A percentile compares a stretch with the other conserved stretches of the same genome.
Evolutionary conservation across 2,113 vertebrate species (phyloP).

Genomic region (Ovibos moschatus): DNA sequence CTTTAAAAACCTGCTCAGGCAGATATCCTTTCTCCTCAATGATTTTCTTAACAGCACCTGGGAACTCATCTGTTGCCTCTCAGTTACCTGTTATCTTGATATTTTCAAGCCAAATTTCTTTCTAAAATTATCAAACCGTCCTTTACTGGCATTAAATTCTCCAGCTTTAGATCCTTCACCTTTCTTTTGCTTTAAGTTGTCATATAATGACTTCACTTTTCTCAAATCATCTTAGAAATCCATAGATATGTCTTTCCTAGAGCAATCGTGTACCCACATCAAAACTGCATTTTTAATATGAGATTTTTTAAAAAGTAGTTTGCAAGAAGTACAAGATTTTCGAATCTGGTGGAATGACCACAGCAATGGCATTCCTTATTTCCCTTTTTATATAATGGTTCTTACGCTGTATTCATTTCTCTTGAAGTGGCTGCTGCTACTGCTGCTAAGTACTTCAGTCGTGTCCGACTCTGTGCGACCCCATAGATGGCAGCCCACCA

Average conservation of each 20-base stretch:
- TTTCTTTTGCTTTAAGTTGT: background rate
- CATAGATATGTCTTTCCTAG: background rate
- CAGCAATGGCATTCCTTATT: background rate
- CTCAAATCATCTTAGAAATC: background rate
- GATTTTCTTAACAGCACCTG: background rate
- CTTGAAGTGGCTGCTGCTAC: background rate
- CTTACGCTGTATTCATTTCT: background rate
- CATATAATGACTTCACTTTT: background rate
- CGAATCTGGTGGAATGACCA: background rate
- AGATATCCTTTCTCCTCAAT: background rate
- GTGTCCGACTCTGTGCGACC: rapidly evolving
- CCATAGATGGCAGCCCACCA: no score
- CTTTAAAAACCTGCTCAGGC: background rate
- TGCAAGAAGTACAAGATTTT: background rate
- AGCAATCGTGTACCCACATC: background rate
- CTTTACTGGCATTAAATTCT: background rate
- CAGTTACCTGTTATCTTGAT: background rate
- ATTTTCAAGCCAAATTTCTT: background rate
- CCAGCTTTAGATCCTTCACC: background rate
- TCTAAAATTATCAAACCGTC: background rate
- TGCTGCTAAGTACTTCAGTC: no score
- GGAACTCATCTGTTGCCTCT: background rate
- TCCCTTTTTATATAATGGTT: background rate
- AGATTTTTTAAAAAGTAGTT: background rate
- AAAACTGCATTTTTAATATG: background rate